phyloP scores from a whole-genome alignment of 2,797 vertebrate genomes.

The Lagothrix lagotricha region DNA sequence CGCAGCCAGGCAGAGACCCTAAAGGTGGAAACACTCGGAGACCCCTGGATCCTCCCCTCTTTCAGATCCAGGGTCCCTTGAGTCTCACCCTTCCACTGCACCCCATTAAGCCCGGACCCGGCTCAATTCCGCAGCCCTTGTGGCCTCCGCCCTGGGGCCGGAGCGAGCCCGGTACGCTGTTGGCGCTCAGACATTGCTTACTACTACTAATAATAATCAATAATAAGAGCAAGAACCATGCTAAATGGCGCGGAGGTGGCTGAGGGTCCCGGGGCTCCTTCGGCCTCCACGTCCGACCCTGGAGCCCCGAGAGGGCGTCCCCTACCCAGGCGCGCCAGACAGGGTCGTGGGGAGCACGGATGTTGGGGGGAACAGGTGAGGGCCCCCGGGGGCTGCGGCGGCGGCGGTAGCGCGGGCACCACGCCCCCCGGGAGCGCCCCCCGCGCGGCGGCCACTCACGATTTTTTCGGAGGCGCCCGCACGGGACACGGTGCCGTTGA shows the following conservation, averaged over 20 bases:
- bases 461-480: conserved; percentile 94
- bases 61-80: neutral
- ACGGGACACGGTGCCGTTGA: conserved; percentile 93
- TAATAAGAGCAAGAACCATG: too few species aligned
- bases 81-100: neutral
- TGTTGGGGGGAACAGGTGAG: neutral
- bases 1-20: neutral
- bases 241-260: too few species aligned
- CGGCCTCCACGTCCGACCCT: neutral
- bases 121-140: conserved; percentile 50
- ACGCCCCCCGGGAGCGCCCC: conserved; percentile 66
- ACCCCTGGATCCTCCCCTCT: neutral
- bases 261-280: neutral
- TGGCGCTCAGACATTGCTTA: neutral
- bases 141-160: conserved; percentile 2
- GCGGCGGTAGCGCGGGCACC: neutral
- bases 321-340: neutral
- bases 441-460: conserved; percentile 85
- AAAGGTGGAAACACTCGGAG: neutral
- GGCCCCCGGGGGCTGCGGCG: conserved; percentile 16
- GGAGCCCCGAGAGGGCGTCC: neutral
- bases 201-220: accelerated
- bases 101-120: neutral
- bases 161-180: neutral
- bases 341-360: neutral